Base-by-base conservation (phyloP, 2,113 vertebrate species). In the Chinchilla lanigera region DNA sequence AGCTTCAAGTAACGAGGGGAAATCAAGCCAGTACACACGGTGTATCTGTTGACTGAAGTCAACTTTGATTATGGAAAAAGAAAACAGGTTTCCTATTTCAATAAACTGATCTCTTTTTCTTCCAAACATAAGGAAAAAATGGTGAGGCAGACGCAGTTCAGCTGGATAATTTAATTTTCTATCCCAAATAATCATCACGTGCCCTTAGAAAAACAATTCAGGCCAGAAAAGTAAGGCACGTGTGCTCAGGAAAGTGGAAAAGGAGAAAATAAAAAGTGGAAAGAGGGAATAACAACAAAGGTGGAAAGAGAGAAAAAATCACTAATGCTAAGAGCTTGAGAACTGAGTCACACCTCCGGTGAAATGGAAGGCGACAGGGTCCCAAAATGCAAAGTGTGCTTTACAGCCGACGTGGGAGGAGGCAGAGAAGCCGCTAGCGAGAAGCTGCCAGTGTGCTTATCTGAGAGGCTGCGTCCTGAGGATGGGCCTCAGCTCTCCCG, bases 21-120 rank as follows among this genome's bases (percentile, higher is more conserved):
- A 87, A 75, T 41, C 24, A 54, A 91, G 50, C 17, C 24, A 90
- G 41, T 13, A n/a, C n/a, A 81, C 60, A 65, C 12, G 89, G 16
- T 83, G 0, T 38, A 90, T 63, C 54, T 96, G 28, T 52, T 80
- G 60, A 90, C 41, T 33, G 10, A 80, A 13, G 14, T 77, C 33
- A 86, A 88, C 90, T 88, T 91, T 26, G 73, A 91, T 67, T 77
- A 95, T 20, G 24, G 28, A 73, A 71, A 94, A 86, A 81, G 26
- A 61, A 87, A 95, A 94, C 44, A 1, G 1, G 12, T 24, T 71
- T 58, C n/a, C 81, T 67, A 19, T 61, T 93, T 14, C 41, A 91
- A 56, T 30, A 81, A 80, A 85, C 3, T 91, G 14, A 87, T 75
- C 28, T 58, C 3, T 82, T 77, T 35, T 82, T 35, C 5, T 67